Percentiles rank a stretch among this genome's conserved stretches.
These are phyloP conservation scores for Eutolmus rufibarbis DNA, from an alignment of 2,888 invertebrate genomes.

Conservation along the genomic window DNA sequence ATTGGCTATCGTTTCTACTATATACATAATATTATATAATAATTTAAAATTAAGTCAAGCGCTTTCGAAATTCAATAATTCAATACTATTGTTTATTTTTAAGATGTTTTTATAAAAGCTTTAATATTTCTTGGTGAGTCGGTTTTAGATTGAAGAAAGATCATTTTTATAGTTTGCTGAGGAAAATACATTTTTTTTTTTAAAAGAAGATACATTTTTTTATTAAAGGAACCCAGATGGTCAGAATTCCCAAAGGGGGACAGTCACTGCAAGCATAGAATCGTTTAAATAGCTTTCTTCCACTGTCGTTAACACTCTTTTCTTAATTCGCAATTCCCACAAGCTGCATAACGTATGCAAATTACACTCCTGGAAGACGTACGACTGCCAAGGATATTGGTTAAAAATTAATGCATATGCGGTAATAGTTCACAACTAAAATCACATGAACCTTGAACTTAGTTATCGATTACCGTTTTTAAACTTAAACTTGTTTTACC, in stretches of 20 bases:
- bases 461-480: not conserved
- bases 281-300: not conserved
- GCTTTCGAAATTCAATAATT: not conserved
- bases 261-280: too few relatives aligned
- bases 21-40: too few relatives aligned
- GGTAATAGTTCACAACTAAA: not conserved
- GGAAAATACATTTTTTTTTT: too few relatives aligned
- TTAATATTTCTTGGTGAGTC: too few relatives aligned
- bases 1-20: too few relatives aligned
- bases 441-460: not conserved
- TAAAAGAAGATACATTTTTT: not conserved
- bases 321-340: not conserved
- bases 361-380: not conserved
- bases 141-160: too few relatives aligned
- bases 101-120: not conserved
- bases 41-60: too few relatives aligned
- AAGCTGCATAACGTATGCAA: not conserved
- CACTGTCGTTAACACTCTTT: not conserved
- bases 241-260: not conserved
- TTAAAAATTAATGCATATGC: not conserved
- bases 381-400: not conserved
- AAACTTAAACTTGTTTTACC: not conserved
- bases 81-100: not conserved
- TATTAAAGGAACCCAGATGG: not conserved
- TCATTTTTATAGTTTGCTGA: not conserved